phyloP scores from a whole-genome alignment of 2,113 vertebrate genomes.

The Phaethornis superciliosus region DNA sequence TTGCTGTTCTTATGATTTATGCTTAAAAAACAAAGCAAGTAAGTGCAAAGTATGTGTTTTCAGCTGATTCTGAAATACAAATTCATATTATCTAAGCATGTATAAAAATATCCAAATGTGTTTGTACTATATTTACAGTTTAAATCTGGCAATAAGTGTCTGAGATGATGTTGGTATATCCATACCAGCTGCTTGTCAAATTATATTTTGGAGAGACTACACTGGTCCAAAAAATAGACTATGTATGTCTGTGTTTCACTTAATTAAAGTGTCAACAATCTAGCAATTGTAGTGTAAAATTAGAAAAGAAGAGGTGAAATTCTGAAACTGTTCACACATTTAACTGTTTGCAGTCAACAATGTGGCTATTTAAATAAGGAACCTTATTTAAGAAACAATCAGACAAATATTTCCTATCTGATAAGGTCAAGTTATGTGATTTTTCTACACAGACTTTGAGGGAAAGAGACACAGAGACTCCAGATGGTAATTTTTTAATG shows the following conservation, averaged over 20 bases:
- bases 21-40: neutral
- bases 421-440: neutral
- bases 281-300: neutral
- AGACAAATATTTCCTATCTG: neutral
- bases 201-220: neutral
- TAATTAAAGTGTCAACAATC: neutral
- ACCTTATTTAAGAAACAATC: neutral
- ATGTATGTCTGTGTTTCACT: neutral
- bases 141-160: neutral
- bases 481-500: neutral
- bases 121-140: neutral
- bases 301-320: neutral
- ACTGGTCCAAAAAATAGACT: neutral
- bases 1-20: neutral
- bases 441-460: neutral
- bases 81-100: neutral
- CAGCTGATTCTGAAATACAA: neutral
- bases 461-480: neutral
- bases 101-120: neutral
- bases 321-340: neutral
- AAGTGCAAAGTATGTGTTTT: neutral
- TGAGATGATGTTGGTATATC: neutral
- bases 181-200: neutral
- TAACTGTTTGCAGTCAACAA: neutral
- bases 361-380: neutral